These are phyloP conservation scores for Callimico goeldii DNA, from an alignment of 2,797 vertebrate genomes.

Conservation along the genomic window DNA sequence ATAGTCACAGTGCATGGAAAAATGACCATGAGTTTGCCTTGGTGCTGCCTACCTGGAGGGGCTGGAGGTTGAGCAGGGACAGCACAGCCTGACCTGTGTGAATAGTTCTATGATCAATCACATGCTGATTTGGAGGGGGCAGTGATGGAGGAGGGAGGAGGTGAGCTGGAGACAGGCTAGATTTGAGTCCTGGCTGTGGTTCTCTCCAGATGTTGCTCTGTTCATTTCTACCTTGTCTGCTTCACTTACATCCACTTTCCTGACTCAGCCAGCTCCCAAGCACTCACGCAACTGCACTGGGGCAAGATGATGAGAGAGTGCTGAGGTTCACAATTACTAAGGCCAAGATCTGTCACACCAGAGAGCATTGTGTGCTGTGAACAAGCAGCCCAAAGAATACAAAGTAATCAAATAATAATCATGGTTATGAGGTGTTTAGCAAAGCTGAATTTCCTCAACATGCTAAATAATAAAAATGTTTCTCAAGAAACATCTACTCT, in stretches of 20 bases:
- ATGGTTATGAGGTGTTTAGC: conserved; percentile 36
- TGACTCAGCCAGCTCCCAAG: conserved; percentile 51
- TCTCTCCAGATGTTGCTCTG: conserved; percentile 24
- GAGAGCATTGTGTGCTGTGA: not conserved
- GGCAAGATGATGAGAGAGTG: conserved; percentile 3
- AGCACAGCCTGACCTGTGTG: not conserved
- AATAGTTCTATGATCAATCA: not conserved
- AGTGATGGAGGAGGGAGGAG: not conserved
- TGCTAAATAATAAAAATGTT: conserved; percentile 38
- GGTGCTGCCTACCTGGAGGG: not conserved
- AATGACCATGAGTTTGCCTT: not conserved
- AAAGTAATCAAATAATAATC: conserved; percentile 61
- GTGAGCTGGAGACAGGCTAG: not conserved
- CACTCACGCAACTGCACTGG: conserved; percentile 21
- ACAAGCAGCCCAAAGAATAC: conserved; percentile 53
- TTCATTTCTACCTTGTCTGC: conserved; percentile 47
- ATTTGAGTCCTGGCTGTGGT: not conserved
- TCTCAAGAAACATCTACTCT: conserved; percentile 17
- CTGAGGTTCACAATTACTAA: not conserved
- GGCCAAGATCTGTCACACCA: conserved; percentile 61
- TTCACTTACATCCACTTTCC: conserved; percentile 48
- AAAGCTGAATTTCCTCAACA: conserved; percentile 62
- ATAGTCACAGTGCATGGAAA: not conserved
- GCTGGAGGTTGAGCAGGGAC: not conserved
- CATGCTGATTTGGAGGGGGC: not conserved